Evolutionary conservation across 2,113 vertebrate genomes (phyloP), one percentile per base, ranked within the genome.

Genomic region (Larimichthys crocea): DNA sequence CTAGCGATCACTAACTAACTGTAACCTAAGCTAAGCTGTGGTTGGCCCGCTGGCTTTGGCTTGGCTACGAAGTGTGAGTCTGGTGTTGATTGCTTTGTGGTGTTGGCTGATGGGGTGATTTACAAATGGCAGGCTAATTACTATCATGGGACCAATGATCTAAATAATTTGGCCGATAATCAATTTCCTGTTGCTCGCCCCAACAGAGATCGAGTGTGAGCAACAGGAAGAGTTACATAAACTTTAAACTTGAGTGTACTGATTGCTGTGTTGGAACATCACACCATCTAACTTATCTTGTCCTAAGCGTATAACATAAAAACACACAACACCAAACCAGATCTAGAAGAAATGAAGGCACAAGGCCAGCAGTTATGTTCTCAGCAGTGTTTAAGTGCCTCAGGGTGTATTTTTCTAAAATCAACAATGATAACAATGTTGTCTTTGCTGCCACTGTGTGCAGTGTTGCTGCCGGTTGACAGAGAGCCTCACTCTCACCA

Each of bases 401-500:
- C 22, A n/a, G 49, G 59, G 29, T 76, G 65, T 67, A 61, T 59
- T 79, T 80, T 64, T 49, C 70, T 76, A 52, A n/a, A 60, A 40
- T 2, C 50, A 64, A 12, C 35, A 71, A 19, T 16, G 62, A 46
- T 44, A 50, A 24, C 49, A 17, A 20, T 24, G 61, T 50, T 44
- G 19, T 72, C 55, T 40, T 66, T 17, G 60, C 61, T 16, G 49
- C 53, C 24, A 10, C 62, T 44, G 61, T 64, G 64, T 49, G 52
- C 65, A 17, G 65, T 50, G 83, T 42, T 55, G 71, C 31, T 61
- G 67, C 29, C 35, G 4, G 63, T 50, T 10, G 53, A 66, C 81
- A 76, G 44, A 73, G 82, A 82, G 59, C 59, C 74, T 84, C 90
- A 67, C 66, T 87, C 94, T 93, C 92, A 93, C 91, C 92, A 52